Percentiles rank a stretch among this genome's conserved stretches.
Conservation (phyloP, 2,888 invertebrate genomes). For the Macrosoma leucophasiata region DNA sequence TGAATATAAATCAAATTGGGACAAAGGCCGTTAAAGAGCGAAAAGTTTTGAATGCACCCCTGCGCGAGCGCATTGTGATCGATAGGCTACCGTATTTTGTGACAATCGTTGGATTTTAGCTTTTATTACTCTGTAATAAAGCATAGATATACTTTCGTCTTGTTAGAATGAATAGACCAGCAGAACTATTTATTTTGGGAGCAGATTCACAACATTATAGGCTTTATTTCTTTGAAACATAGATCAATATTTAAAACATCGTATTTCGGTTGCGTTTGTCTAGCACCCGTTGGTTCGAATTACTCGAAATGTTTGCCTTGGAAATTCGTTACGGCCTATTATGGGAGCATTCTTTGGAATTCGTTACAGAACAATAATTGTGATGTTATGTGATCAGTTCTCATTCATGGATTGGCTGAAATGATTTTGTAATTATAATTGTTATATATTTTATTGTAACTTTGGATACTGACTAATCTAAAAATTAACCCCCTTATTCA, state of each 20-base stretch:
- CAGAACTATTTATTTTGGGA: too few relatives aligned
- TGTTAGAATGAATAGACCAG: too few relatives aligned
- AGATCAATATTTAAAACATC: slow-evolving; percentile 10
- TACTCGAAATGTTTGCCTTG: slow-evolving; percentile 71
- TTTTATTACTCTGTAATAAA: too few relatives aligned
- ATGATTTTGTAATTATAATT: too few relatives aligned
- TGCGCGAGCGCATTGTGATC: slow-evolving; percentile 50
- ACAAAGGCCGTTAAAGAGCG: slow-evolving; percentile 71
- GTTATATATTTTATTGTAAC: too few relatives aligned
- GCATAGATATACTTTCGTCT: too few relatives aligned
- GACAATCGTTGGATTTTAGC: too few relatives aligned
- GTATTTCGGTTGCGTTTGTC: slow-evolving; percentile 27
- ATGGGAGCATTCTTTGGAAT: slow-evolving; percentile 45
- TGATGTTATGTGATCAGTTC: slow-evolving; percentile 42
- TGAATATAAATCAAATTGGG: slow-evolving; percentile 75
- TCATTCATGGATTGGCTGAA: too few relatives aligned
- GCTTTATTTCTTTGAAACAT: slow-evolving; percentile 26
- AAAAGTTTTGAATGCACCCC: slow-evolving; percentile 72
- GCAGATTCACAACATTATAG: slow-evolving; percentile 18
- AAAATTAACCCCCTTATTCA: too few relatives aligned
- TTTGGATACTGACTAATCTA: too few relatives aligned
- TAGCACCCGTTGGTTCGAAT: slow-evolving; percentile 66
- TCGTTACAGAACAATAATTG: slow-evolving; percentile 50
- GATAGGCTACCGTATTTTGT: slow-evolving; percentile 29
- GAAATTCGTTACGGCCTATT: slow-evolving; percentile 70